phyloP scores from a whole-genome alignment of 2,888 invertebrate species.

The Pterobdella sp. region DNA sequence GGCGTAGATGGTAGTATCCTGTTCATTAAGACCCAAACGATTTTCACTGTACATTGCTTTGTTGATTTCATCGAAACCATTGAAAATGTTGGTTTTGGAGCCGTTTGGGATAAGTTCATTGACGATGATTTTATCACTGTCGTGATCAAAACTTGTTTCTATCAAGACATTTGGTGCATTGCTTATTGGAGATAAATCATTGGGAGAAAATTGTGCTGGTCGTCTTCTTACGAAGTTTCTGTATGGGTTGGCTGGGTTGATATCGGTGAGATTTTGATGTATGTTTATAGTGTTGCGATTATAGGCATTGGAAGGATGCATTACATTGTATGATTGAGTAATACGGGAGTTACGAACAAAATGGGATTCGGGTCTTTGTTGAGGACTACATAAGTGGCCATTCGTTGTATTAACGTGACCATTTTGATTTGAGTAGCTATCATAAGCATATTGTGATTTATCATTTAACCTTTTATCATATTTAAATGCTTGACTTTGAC shows the following conservation, averaged over 20 bases:
- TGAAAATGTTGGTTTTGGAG: background rate
- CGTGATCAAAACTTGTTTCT: constrained; percentile 4
- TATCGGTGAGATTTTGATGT: background rate
- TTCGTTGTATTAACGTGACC: too few relatives aligned
- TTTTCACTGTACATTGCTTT: background rate
- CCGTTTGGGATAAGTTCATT: background rate
- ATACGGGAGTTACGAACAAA: constrained; percentile 2
- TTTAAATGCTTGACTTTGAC: too few relatives aligned
- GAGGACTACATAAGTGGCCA: background rate
- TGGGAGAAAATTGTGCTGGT: background rate
- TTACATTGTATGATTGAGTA: background rate
- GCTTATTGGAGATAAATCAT: background rate
- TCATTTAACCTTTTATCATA: background rate
- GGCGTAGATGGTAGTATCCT: background rate
- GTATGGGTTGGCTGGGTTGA: background rate
- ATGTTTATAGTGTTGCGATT: background rate
- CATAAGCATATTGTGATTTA: background rate
- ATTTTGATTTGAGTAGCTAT: background rate
- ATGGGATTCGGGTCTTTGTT: background rate
- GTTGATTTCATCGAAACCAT: background rate
- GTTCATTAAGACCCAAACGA: background rate
- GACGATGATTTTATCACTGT: background rate
- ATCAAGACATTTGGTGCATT: background rate
- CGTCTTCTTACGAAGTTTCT: background rate
- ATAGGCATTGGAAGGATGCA: background rate